Percentiles rank a stretch among this genome's conserved stretches.
Conservation (phyloP, 2,888 invertebrate species). For the Steromphala cineraria region DNA sequence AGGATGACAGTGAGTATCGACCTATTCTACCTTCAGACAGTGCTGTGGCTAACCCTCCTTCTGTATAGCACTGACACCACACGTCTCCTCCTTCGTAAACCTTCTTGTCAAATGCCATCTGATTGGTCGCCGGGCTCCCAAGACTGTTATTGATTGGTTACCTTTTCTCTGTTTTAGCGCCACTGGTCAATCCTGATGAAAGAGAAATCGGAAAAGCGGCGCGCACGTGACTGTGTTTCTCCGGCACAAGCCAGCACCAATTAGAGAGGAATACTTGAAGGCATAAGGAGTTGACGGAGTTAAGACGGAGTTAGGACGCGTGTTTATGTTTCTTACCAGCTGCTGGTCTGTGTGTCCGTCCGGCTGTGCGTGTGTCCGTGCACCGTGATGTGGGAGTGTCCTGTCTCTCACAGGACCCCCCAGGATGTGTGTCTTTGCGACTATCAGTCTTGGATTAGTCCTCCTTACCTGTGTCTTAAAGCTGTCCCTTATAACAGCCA, state of each 20-base stretch:
- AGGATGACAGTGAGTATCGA: too few relatives aligned
- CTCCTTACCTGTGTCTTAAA: background rate
- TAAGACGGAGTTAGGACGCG: background rate
- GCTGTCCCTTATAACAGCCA: background rate
- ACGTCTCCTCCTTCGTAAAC: too few relatives aligned
- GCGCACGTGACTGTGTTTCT: background rate
- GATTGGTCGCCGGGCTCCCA: background rate
- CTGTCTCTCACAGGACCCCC: background rate
- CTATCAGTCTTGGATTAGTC: background rate
- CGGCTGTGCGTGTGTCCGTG: background rate
- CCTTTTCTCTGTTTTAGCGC: conserved; percentile 9
- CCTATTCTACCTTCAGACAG: too few relatives aligned
- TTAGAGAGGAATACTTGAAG: background rate
- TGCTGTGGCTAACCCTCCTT: too few relatives aligned
- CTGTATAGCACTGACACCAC: too few relatives aligned
- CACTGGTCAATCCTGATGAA: background rate
- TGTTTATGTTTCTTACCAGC: background rate
- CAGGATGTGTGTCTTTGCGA: background rate
- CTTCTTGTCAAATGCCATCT: background rate
- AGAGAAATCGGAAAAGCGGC: background rate
- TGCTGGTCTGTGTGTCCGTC: background rate
- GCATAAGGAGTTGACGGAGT: background rate
- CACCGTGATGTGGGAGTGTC: background rate
- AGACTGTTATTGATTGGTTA: conserved; percentile 6
- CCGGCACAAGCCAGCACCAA: background rate